Evolutionary conservation across 2,113 vertebrate species (phyloP).

Genomic region (Struthidea cinerea): DNA sequence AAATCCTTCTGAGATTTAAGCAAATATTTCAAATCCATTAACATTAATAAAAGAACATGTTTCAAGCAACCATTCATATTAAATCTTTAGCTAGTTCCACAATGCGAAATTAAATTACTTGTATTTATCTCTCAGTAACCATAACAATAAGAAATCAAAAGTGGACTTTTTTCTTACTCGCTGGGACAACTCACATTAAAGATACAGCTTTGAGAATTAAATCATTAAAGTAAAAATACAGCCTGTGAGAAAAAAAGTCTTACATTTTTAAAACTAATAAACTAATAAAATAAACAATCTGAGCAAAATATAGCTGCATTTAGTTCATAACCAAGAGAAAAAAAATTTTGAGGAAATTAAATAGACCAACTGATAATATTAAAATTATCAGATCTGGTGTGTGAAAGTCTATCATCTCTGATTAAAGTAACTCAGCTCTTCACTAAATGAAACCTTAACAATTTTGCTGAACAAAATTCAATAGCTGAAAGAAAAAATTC

Average conservation of each 20-base stretch:
- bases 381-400: background rate
- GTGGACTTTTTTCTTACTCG: background rate
- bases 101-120: background rate
- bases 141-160: background rate
- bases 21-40: conserved; percentile 4
- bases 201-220: background rate
- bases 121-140: background rate
- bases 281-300: background rate
- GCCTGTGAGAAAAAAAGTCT: background rate
- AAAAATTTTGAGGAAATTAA: background rate
- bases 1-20: background rate
- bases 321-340: background rate
- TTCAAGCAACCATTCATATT: background rate
- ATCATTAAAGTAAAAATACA: background rate
- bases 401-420: background rate
- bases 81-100: background rate
- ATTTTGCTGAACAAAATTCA: background rate
- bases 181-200: background rate
- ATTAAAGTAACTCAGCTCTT: background rate
- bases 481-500: background rate
- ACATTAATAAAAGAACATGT: background rate
- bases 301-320: background rate
- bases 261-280: background rate
- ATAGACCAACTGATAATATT: background rate
- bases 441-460: background rate